A percentile compares a stretch with the other conserved stretches of the same genome.
Evolutionary conservation across 1,140 invertebrate species (phyloP).

Genomic region (Dysdera silvatica): DNA sequence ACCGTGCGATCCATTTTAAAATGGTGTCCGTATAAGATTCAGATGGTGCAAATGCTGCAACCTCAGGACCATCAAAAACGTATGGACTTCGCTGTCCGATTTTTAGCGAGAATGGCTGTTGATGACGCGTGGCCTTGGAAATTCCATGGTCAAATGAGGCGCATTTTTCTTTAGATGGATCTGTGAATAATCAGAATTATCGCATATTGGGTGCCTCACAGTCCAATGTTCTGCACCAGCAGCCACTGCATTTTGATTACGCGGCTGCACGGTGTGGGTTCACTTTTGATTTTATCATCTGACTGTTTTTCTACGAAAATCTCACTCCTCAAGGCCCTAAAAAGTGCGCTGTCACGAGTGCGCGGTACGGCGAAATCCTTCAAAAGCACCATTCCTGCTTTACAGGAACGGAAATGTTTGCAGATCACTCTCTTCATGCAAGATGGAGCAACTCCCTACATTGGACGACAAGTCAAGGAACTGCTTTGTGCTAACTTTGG

Average conservation of each 20-base stretch:
- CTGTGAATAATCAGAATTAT: conserved; percentile 1
- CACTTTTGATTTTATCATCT: conserved; percentile 8
- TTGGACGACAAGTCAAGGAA: background rate
- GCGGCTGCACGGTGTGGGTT: background rate
- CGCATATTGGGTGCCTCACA: background rate
- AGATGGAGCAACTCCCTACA: conserved; percentile 8
- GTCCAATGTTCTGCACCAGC: too few relatives aligned
- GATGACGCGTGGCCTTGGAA: background rate
- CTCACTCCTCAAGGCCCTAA: background rate
- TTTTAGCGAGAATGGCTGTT: too few relatives aligned
- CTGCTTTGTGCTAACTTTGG: background rate
- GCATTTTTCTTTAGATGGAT: background rate
- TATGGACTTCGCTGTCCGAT: background rate
- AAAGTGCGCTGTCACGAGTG: background rate
- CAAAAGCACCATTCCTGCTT: conserved; percentile 3
- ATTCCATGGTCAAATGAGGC: conserved; percentile 1
- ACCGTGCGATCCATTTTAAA: background rate
- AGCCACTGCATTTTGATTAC: conserved; percentile 2
- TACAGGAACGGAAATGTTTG: too few relatives aligned
- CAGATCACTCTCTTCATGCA: conserved; percentile 13
- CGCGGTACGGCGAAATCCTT: background rate
- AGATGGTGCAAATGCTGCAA: conserved; percentile 4
- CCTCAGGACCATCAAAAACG: background rate
- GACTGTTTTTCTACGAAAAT: background rate
- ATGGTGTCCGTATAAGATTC: conserved; percentile 14